phyloP scores from a whole-genome alignment of 2,888 invertebrate species.

The Drosophila cognata region DNA sequence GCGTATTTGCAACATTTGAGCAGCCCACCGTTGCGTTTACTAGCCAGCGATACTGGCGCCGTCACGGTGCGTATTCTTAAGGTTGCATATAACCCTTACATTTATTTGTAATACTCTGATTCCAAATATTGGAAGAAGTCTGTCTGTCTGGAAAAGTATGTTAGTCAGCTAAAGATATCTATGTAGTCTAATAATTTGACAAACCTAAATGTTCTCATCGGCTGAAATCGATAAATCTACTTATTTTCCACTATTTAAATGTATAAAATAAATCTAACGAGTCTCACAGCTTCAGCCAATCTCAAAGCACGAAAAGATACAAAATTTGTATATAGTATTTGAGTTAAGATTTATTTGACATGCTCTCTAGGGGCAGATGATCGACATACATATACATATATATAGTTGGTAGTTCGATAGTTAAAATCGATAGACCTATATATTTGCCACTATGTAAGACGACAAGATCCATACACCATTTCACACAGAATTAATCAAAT shows the following conservation, averaged over 20 bases:
- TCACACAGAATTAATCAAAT: neutral
- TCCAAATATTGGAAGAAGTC: neutral
- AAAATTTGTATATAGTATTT: neutral
- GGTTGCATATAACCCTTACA: constrained; percentile 19
- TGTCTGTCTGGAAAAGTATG: neutral
- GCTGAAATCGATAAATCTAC: neutral
- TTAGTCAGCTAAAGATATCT: neutral
- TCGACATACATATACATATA: neutral
- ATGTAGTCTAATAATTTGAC: neutral
- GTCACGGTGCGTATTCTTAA: constrained; percentile 72
- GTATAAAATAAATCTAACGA: no score
- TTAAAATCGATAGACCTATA: no score
- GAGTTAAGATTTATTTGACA: neutral
- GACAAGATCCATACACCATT: neutral
- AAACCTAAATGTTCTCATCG: neutral
- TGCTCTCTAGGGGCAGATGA: neutral
- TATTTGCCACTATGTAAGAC: neutral
- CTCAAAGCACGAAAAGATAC: no score
- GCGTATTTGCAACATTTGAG: constrained; percentile 75
- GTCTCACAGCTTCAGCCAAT: no score
- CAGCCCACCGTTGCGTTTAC: constrained; percentile 76
- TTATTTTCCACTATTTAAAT: neutral
- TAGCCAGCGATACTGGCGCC: constrained; percentile 66
- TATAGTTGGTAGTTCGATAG: no score
- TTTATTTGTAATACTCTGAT: neutral